These are phyloP conservation scores for Bungarus multicinctus DNA, from an alignment of 2,113 vertebrate species.

Conservation along the genomic window DNA sequence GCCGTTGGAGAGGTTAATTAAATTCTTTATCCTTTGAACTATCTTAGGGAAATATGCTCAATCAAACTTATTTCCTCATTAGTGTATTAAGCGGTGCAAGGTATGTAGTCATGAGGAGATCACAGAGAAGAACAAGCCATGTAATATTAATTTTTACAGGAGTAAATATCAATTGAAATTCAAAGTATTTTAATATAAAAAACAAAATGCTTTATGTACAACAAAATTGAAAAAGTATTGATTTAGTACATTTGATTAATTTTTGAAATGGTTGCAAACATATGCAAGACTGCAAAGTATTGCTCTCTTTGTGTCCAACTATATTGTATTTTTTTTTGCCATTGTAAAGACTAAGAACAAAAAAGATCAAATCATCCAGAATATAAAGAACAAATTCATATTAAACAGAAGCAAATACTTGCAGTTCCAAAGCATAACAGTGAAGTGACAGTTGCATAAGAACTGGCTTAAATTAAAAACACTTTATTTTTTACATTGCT, in stretches of 20 bases:
- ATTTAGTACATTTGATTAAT: not conserved
- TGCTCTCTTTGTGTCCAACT: not conserved
- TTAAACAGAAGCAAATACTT: not conserved
- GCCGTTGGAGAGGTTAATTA: not conserved
- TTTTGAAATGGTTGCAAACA: not conserved
- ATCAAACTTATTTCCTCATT: not conserved
- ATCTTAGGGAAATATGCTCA: not conserved
- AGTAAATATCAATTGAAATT: not conserved
- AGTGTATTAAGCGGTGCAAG: not conserved
- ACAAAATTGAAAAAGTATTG: not conserved
- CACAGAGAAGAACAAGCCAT: not conserved
- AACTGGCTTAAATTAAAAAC: not conserved
- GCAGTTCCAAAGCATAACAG: not conserved
- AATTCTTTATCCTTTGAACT: conserved; percentile 3
- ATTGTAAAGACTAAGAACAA: not conserved
- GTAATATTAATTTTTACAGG: not conserved
- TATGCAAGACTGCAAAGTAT: not conserved
- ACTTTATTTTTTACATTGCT: not conserved
- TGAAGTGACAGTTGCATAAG: not conserved
- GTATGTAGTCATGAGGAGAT: not conserved
- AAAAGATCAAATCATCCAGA: not conserved
- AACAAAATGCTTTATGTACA: not conserved
- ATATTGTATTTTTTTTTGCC: not conserved
- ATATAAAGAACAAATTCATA: not conserved
- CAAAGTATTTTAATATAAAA: not conserved